A percentile compares a stretch with the other conserved stretches of the same genome.
phyloP scores from a whole-genome alignment of 2,888 invertebrate species.

The Eupsilia transversa region DNA sequence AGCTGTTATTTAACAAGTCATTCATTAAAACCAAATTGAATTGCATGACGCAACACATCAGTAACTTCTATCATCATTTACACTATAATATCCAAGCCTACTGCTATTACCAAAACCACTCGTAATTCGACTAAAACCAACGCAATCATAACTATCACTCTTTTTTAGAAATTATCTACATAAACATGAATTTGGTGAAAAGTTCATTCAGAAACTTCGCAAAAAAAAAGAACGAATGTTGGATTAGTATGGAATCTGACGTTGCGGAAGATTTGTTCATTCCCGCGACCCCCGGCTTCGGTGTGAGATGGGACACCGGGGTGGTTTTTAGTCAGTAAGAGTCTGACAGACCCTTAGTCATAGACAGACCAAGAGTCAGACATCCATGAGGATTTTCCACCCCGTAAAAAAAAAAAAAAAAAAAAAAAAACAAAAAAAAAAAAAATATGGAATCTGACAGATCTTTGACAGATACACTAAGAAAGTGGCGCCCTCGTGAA shows the following conservation, averaged over 20 bases:
- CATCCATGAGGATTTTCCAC: too few species aligned
- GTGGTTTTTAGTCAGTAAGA: too few species aligned
- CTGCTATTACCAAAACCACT: slow-evolving; percentile 30
- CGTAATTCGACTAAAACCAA: slow-evolving; percentile 21
- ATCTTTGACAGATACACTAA: neutral
- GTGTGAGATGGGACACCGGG: too few species aligned
- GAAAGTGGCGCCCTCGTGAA: neutral
- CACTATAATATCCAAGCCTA: slow-evolving; percentile 15
- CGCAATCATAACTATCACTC: slow-evolving; percentile 1
- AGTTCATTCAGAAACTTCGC: slow-evolving; percentile 1
- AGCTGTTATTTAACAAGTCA: slow-evolving; percentile 9
- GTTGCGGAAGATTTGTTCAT: too few species aligned
- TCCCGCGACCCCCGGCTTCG: too few species aligned
- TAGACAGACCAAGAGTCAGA: too few species aligned
- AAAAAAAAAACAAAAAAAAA: too few species aligned
- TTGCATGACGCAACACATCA: slow-evolving; percentile 29
- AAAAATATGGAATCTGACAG: neutral
- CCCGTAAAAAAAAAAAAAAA: too few species aligned
- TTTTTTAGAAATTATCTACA: slow-evolving; percentile 35
- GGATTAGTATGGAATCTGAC: neutral
- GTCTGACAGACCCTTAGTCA: too few species aligned
- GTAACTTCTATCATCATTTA: slow-evolving; percentile 32
- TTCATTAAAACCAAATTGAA: slow-evolving; percentile 31
- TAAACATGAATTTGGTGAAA: slow-evolving; percentile 10
- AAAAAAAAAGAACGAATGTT: neutral